Percentiles rank a stretch among this genome's conserved stretches.
These are phyloP conservation scores for Smittia aterrima DNA, from an alignment of 2,888 invertebrate species.

Conservation along the genomic window DNA sequence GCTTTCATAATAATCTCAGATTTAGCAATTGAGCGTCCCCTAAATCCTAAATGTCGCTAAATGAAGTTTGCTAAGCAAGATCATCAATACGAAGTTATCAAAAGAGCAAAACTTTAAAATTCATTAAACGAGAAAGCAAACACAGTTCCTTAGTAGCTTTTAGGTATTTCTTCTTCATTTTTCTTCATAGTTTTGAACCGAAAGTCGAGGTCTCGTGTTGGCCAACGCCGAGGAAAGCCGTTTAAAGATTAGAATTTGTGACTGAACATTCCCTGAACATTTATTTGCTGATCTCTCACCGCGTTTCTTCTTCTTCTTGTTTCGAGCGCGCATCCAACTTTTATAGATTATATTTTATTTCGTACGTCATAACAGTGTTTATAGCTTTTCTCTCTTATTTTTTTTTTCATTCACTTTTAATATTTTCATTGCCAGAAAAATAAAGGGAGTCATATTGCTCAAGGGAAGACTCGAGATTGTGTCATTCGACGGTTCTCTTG, in stretches of 20 bases:
- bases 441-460: not conserved
- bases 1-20: conserved; percentile 17
- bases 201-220: conserved; percentile 23
- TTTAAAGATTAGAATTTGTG: conserved; percentile 32
- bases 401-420: conserved; percentile 10
- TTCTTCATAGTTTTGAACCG: conserved; percentile 27
- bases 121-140: not conserved
- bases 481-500: too few species aligned
- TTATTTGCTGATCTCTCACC: conserved; percentile 27
- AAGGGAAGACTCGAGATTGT: too few species aligned
- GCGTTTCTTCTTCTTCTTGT: conserved; percentile 6
- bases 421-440: conserved; percentile 17
- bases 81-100: not conserved
- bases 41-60: not conserved
- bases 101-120: not conserved
- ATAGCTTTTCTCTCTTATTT: conserved; percentile 14
- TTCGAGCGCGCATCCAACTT: conserved; percentile 31
- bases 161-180: not conserved
- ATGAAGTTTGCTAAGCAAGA: not conserved
- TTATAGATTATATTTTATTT: conserved; percentile 36
- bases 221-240: not conserved
- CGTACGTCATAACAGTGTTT: conserved; percentile 36
- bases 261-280: conserved; percentile 40
- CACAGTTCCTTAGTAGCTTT: not conserved
- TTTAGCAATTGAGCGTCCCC: conserved; percentile 5